Conservation (phyloP, 2,888 invertebrate genomes). For the Acronicta aceris region DNA sequence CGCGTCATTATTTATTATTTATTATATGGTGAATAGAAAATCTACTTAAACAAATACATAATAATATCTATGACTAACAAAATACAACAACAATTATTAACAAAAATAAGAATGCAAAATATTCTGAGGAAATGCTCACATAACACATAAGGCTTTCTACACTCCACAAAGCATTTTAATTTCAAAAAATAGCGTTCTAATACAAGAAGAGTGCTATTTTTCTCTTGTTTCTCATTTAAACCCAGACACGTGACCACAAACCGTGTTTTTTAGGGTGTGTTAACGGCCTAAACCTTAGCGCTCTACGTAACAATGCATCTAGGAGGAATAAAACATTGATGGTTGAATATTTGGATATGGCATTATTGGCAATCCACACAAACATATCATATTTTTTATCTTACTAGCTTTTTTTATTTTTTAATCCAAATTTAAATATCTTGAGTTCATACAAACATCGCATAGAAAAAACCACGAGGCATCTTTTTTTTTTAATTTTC, state of each 20-base stretch:
- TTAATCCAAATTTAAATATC: too few species aligned
- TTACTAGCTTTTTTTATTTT: too few species aligned
- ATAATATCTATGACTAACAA: too few species aligned
- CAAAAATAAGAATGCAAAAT: slow-evolving; percentile 8
- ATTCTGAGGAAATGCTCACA: slow-evolving; percentile 11
- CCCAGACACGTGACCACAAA: slow-evolving; percentile 53
- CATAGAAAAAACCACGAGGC: too few species aligned
- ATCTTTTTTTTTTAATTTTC: too few species aligned
- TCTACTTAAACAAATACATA: too few species aligned
- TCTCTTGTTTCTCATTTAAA: slow-evolving; percentile 68
- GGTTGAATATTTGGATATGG: slow-evolving; percentile 26
- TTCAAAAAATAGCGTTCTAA: slow-evolving; percentile 48
- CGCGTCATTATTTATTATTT: too few species aligned
- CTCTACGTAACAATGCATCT: slow-evolving; percentile 45
- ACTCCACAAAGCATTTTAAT: slow-evolving; percentile 49
- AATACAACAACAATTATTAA: neutral
- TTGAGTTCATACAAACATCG: too few species aligned
- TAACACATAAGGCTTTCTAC: slow-evolving; percentile 17
- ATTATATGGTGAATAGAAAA: too few species aligned
- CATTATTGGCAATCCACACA: neutral
- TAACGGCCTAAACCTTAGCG: slow-evolving; percentile 61
- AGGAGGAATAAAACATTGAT: slow-evolving; percentile 28
- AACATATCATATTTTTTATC: neutral
- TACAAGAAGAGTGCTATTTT: slow-evolving; percentile 43
- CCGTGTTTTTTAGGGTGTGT: slow-evolving; percentile 73